Evolutionary conservation across 1,140 invertebrate species (phyloP), one percentile per base, ranked within the genome.

Genomic region (Stegodyphus mimosarum): DNA sequence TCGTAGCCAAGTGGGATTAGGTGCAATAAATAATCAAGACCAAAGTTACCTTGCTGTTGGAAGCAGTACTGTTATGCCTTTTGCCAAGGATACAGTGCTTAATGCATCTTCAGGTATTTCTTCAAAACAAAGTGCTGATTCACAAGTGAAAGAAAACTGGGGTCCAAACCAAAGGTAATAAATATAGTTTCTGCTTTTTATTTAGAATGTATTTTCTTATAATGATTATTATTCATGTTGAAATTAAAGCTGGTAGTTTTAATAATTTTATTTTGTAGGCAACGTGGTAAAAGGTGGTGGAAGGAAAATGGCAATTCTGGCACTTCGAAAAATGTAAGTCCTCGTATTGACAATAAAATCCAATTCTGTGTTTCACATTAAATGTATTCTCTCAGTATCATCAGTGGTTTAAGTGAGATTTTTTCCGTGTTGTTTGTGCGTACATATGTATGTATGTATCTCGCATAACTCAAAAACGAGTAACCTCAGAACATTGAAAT

Each of bases 11-110:
- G 49, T 86, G 7, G 75, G 83, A 11, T 11, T 86, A 50, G 49
- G 67, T 72, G 74, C 83, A 85, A 85, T 85, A 85, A 86, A 86
- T 53, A 77, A 67, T 64, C 83, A 86, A 78, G 83, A 86, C 67
- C 83, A 71, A 78, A 86, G 75, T 18, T 86, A 86, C 15, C 67
- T 86, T 51, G 52, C 83, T 15, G 74, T 78, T 18, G 75, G 83
- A 6, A 86, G 67, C 67, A 84, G 71, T 49, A 55, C 64, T 49
- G 51, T 70, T 9, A 7, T 86, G 74, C 53, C 83, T 18, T 86
- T 76, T 64, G 52, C 74, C 15, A 77, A 76, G 49, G 83, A 86
- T 15, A 64, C 83, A 15, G 67, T 72, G 70, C 11, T 51, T 11
- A 51, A 67, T 67, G 17, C 75, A n/a, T 53, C 53, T 52, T 18